Evolutionary conservation across 2,888 invertebrate species (phyloP).

Genomic region (Pecten maximus): DNA sequence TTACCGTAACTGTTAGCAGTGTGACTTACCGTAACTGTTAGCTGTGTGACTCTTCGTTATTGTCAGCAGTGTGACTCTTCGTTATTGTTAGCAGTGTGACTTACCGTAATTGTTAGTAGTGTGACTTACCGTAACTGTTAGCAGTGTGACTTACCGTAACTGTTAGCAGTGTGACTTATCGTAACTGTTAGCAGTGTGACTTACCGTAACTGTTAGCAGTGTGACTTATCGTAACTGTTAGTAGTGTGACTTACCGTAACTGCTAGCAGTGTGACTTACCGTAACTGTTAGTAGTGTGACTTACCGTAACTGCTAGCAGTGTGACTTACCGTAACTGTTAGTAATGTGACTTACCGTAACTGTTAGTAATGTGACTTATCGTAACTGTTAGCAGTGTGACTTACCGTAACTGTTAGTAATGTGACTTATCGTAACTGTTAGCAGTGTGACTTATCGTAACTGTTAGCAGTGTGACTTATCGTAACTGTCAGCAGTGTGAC

Average conservation of each 20-base stretch:
- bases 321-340: neutral
- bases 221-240: neutral
- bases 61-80: neutral
- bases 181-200: neutral
- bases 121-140: neutral
- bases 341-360: neutral
- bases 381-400: neutral
- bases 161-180: neutral
- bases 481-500: neutral
- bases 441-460: neutral
- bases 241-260: neutral
- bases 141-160: neutral
- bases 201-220: neutral
- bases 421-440: neutral
- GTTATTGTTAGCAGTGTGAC: neutral
- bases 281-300: neutral
- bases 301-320: neutral
- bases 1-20: too few species aligned
- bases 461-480: neutral
- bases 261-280: neutral
- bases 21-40: too few species aligned
- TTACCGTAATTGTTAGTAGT: neutral
- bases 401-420: neutral
- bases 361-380: neutral
- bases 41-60: neutral